Evolutionary conservation across 2,113 vertebrate genomes (phyloP).

Genomic region (Neotoma lepida): DNA sequence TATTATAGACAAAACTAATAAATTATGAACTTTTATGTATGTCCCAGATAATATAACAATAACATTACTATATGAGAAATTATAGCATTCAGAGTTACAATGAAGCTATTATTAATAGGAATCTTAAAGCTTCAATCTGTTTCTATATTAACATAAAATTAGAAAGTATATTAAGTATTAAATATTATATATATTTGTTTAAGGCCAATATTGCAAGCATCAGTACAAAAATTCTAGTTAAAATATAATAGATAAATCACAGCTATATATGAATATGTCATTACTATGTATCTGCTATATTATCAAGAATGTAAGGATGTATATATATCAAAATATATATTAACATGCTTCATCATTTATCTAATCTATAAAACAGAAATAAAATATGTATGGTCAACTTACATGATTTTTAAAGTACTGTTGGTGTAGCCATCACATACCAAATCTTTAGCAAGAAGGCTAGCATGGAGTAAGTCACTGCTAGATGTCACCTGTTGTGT

Average conservation of each 20-base stretch:
- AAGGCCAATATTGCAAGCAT: neutral
- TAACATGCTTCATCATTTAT: neutral
- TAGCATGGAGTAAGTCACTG: neutral
- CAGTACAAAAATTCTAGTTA: slow-evolving; percentile 17
- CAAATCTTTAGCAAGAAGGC: neutral
- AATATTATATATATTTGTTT: neutral
- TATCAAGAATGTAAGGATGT: neutral
- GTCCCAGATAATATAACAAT: neutral
- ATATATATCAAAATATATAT: neutral
- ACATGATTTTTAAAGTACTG: neutral
- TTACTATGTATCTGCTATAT: neutral
- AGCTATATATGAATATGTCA: neutral
- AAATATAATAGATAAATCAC: slow-evolving; percentile 1
- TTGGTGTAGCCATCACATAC: neutral
- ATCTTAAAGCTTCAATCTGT: slow-evolving; percentile 14
- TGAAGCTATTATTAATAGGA: neutral
- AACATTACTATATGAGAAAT: neutral
- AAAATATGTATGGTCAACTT: neutral
- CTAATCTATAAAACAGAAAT: neutral
- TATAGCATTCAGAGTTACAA: neutral
- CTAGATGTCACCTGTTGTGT: slow-evolving; percentile 41
- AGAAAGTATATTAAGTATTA: neutral
- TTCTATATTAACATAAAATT: neutral
- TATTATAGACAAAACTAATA: neutral
- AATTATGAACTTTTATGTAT: neutral